These are phyloP conservation scores for Noctua pronuba DNA, from an alignment of 2,888 invertebrate genomes.

Conservation along the genomic window DNA sequence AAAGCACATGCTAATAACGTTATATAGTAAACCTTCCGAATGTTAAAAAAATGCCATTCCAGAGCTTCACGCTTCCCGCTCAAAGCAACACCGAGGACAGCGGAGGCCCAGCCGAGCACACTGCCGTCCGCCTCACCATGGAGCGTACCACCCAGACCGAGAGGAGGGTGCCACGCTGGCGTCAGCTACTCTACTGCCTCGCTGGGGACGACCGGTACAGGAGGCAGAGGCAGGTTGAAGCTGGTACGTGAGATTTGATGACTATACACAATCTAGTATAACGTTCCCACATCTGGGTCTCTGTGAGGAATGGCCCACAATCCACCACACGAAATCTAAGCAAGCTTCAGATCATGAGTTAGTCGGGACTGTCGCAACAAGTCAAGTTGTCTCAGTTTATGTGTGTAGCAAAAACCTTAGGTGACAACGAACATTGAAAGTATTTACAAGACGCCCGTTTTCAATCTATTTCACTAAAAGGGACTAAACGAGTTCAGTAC, in stretches of 20 bases:
- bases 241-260: constrained; percentile 80
- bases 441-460: too few relatives aligned
- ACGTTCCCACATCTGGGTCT: neutral
- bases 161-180: constrained; percentile 93
- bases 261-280: neutral
- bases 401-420: too few relatives aligned
- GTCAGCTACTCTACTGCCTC: constrained; percentile 95
- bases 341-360: neutral
- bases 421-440: too few relatives aligned
- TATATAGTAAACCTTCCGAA: neutral
- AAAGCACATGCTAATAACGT: neutral
- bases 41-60: constrained; percentile 54
- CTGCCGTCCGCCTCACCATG: constrained; percentile 92
- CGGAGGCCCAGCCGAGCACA: constrained; percentile 67
- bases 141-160: constrained; percentile 96
- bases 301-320: neutral
- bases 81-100: constrained; percentile 75
- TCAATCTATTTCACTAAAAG: neutral
- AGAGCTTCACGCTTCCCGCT: constrained; percentile 82
- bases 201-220: constrained; percentile 94
- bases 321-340: neutral
- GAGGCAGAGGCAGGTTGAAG: constrained; percentile 93
- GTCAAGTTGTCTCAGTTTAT: too few relatives aligned
- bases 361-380: neutral
- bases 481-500: neutral